Evolutionary conservation across 2,113 vertebrate genomes (phyloP).

Genomic region (Centropristis striata): DNA sequence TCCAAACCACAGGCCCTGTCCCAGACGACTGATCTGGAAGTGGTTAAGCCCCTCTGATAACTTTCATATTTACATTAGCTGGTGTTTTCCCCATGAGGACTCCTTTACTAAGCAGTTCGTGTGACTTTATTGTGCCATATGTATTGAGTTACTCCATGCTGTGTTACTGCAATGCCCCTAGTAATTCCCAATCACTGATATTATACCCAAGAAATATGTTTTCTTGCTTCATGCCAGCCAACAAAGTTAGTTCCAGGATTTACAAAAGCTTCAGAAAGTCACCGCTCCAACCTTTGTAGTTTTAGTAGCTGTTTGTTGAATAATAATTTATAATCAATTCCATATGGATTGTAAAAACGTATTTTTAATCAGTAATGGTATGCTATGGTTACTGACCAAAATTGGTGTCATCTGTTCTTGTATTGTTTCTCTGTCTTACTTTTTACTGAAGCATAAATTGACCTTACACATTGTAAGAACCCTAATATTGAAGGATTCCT

Average conservation of each 20-base stretch:
- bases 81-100: conserved; percentile 33
- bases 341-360: conserved; percentile 13
- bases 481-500: neutral
- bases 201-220: neutral
- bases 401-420: neutral
- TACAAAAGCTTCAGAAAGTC: neutral
- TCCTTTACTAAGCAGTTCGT: neutral
- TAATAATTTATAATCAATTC: neutral
- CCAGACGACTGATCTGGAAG: conserved; percentile 74
- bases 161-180: neutral
- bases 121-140: neutral
- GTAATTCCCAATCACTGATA: neutral
- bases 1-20: conserved; percentile 54
- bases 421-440: neutral
- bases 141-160: neutral
- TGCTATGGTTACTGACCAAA: neutral
- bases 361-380: neutral
- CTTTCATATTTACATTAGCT: conserved; percentile 53
- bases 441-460: neutral
- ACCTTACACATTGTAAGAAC: neutral
- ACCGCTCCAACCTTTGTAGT: conserved; percentile 5
- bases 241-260: conserved; percentile 1
- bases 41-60: conserved; percentile 60
- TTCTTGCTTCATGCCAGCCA: neutral
- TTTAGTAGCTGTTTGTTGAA: neutral